Conservation (phyloP, 2,888 invertebrate genomes). For the Acanthosoma haemorrhoidale region DNA sequence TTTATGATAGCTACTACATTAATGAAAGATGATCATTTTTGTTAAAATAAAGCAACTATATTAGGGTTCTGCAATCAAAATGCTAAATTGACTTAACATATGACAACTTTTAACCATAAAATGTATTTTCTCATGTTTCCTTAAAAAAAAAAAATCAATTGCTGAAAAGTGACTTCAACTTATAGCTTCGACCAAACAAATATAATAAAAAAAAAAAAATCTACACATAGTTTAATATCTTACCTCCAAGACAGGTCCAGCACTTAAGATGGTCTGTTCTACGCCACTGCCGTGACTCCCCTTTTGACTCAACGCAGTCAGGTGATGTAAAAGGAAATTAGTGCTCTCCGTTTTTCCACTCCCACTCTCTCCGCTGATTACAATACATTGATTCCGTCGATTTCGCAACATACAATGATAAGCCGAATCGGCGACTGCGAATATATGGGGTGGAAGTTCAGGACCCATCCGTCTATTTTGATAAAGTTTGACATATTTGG, state of each 20-base stretch:
- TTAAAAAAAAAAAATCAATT: no score
- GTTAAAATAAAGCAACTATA: no score
- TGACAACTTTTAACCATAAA: no score
- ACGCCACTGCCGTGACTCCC: constrained; percentile 92
- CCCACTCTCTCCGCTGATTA: constrained; percentile 91
- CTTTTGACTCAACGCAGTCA: constrained; percentile 91
- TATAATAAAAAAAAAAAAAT: not conserved
- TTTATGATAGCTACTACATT: no score
- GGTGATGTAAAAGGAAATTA: constrained; percentile 87
- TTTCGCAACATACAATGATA: constrained; percentile 92
- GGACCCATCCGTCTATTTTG: constrained; percentile 87
- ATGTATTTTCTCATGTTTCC: not conserved
- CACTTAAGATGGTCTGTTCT: constrained; percentile 91
- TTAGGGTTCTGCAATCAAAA: no score
- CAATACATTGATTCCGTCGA: constrained; percentile 86
- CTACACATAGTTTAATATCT: constrained; percentile 2
- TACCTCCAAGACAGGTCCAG: constrained; percentile 88
- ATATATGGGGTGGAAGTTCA: constrained; percentile 92
- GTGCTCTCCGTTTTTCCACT: constrained; percentile 97
- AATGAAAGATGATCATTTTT: no score
- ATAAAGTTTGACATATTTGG: constrained; percentile 92
- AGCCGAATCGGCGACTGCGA: constrained; percentile 90
- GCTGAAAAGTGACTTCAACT: no score
- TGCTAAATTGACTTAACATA: no score
- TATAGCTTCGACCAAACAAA: no score